A percentile compares a stretch with the other conserved stretches of the same genome.
phyloP scores from a whole-genome alignment of 92 coral and sea anemone genomes.

The Epizoanthus scotinus region DNA sequence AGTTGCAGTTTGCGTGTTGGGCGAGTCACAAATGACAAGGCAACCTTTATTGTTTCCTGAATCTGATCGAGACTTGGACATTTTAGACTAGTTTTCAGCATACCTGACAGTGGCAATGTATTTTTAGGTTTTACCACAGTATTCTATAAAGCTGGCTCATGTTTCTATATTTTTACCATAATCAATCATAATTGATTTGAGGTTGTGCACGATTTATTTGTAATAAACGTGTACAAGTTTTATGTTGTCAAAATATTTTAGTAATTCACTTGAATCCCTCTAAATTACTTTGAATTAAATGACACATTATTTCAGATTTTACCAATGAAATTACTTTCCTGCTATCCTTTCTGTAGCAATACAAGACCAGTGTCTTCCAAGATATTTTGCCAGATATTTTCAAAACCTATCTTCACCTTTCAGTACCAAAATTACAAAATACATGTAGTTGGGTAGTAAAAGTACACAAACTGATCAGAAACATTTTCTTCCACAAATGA shows the following conservation, averaged over 20 bases:
- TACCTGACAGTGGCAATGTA: slow-evolving; percentile 1
- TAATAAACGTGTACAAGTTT: too few relatives aligned
- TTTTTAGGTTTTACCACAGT: not conserved
- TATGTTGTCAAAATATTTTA: too few relatives aligned
- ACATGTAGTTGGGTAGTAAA: too few relatives aligned
- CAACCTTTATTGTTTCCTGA: not conserved
- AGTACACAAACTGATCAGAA: too few relatives aligned
- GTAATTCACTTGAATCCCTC: not conserved
- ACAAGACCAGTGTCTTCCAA: not conserved
- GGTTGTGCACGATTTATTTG: too few relatives aligned
- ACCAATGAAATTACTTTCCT: not conserved
- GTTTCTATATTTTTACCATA: not conserved
- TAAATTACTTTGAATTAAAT: not conserved
- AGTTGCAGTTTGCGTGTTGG: not conserved
- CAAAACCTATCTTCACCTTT: too few relatives aligned
- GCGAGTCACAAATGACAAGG: slow-evolving; percentile 4
- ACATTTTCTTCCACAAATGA: too few relatives aligned
- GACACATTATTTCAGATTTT: too few relatives aligned
- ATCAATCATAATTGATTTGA: not conserved
- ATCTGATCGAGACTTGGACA: not conserved
- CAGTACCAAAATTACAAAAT: too few relatives aligned
- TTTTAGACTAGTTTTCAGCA: not conserved
- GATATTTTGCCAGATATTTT: not conserved
- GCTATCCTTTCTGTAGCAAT: too few relatives aligned
- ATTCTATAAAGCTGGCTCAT: not conserved